Evolutionary conservation across 2,888 invertebrate genomes (phyloP).

Genomic region (Cerastis leucographa): DNA sequence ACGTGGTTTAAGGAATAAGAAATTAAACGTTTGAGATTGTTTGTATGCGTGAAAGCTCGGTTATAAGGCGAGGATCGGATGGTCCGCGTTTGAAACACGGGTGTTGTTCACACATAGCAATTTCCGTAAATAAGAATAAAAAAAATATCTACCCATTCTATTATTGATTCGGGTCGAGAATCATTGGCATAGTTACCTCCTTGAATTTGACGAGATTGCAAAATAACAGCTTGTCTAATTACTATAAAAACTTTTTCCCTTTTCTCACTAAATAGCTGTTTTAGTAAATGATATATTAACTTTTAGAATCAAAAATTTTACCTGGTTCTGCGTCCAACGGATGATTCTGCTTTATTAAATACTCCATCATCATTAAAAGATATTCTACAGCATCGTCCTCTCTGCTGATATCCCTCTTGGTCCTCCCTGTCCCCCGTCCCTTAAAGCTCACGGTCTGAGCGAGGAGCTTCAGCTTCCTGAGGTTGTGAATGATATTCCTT

Average conservation of each 20-base stretch:
- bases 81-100: too few relatives aligned
- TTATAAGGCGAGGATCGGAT: too few relatives aligned
- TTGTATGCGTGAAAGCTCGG: too few relatives aligned
- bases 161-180: too few relatives aligned
- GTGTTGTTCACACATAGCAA: too few relatives aligned
- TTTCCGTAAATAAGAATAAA: too few relatives aligned
- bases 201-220: too few relatives aligned
- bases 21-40: too few relatives aligned
- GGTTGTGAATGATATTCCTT: constrained; percentile 79
- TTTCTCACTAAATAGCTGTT: not conserved
- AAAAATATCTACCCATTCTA: too few relatives aligned
- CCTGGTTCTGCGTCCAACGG: constrained; percentile 76
- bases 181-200: too few relatives aligned
- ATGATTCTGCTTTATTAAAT: constrained; percentile 79
- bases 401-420: constrained; percentile 73
- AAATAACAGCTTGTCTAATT: too few relatives aligned
- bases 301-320: constrained; percentile 55
- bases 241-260: not conserved
- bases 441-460: constrained; percentile 73
- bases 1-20: too few relatives aligned
- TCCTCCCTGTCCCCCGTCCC: constrained; percentile 63
- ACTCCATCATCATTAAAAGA: constrained; percentile 83
- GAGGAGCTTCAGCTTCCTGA: constrained; percentile 79
- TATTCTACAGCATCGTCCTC: constrained; percentile 81
- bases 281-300: not conserved